These are phyloP conservation scores for Chaetophractus vellerosus DNA, from an alignment of 2,797 vertebrate species.

Conservation along the genomic window DNA sequence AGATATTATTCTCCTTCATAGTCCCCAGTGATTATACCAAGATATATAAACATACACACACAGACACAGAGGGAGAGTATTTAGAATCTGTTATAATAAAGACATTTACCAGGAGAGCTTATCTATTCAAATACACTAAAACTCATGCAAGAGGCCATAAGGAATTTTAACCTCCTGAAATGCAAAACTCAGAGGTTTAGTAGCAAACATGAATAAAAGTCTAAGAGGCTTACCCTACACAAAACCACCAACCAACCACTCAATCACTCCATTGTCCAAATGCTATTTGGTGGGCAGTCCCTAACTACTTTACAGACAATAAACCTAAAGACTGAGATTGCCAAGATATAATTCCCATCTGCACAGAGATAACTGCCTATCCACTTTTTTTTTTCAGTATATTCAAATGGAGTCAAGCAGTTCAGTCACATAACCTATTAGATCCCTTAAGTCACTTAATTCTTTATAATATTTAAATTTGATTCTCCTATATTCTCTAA, in stretches of 20 bases:
- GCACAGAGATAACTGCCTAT: background rate
- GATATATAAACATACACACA: background rate
- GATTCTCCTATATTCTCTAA: background rate
- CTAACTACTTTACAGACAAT: background rate
- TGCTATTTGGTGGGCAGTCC: background rate
- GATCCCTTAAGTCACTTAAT: background rate
- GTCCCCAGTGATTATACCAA: background rate
- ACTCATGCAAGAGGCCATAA: background rate
- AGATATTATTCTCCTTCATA: conserved; percentile 23
- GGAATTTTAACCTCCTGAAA: background rate
- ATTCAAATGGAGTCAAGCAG: background rate
- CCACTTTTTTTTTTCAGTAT: background rate
- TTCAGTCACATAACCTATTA: conserved; percentile 8
- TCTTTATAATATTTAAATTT: conserved; percentile 47
- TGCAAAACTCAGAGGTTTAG: background rate
- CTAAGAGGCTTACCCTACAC: background rate
- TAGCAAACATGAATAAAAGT: conserved; percentile 21
- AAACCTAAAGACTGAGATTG: conserved; percentile 13
- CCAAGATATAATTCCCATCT: background rate
- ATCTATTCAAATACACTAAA: conserved; percentile 42
- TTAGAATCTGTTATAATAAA: conserved; percentile 3
- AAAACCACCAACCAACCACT: background rate
- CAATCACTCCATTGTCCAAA: conserved; percentile 13
- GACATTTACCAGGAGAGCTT: conserved; percentile 20
- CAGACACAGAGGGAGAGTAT: background rate